A percentile compares a stretch with the other conserved stretches of the same genome.
Evolutionary conservation across 2,113 vertebrate genomes (phyloP).

Genomic region (Tor tambroides): DNA sequence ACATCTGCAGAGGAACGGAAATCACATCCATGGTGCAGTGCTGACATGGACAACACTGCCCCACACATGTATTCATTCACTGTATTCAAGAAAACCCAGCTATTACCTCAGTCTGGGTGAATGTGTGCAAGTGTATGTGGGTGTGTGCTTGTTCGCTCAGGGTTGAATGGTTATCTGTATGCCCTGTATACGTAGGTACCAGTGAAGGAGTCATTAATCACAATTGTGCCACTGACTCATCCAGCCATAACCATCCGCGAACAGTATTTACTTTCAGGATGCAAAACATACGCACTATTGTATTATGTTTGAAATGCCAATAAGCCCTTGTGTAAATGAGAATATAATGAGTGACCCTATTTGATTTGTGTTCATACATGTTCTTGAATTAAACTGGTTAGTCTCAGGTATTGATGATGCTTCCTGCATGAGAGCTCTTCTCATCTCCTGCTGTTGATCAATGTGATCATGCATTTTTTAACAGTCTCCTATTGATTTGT

Average conservation of each 20-base stretch:
- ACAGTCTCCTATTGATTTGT: too few species aligned
- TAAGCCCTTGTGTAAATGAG: background rate
- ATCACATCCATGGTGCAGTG: background rate
- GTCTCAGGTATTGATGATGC: too few species aligned
- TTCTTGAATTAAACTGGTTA: too few species aligned
- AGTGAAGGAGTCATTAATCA: background rate
- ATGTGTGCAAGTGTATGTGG: background rate
- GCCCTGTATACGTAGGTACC: background rate
- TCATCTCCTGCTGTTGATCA: too few species aligned
- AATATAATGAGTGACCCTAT: background rate
- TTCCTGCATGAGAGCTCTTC: too few species aligned
- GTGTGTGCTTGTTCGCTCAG: background rate
- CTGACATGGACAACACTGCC: background rate
- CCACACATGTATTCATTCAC: background rate
- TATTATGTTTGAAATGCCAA: background rate
- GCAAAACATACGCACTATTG: background rate
- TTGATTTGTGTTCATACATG: too few species aligned
- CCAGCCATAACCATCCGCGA: background rate
- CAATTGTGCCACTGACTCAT: background rate
- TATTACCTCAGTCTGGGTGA: background rate
- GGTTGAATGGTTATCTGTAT: background rate
- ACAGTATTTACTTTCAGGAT: background rate
- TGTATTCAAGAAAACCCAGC: background rate
- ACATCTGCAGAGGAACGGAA: background rate
- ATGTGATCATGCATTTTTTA: too few species aligned